A percentile compares a stretch with the other conserved stretches of the same genome.
These are phyloP conservation scores for Charaxes varanes DNA, from an alignment of 1,140 invertebrate genomes.

Conservation along the genomic window DNA sequence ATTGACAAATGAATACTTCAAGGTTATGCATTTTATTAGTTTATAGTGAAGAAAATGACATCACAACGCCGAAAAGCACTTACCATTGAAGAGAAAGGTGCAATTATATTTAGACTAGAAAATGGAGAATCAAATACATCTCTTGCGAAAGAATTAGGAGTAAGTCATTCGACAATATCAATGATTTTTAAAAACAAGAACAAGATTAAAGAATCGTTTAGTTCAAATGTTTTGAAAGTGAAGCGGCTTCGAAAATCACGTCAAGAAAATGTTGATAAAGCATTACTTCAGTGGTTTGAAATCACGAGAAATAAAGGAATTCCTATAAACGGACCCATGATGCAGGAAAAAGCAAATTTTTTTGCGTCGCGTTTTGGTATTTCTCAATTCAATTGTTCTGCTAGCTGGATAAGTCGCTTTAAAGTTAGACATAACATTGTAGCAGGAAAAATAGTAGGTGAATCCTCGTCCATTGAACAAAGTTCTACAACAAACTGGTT, in stretches of 20 bases:
- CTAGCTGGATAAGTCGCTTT: constrained; percentile 30
- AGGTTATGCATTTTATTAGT: no score
- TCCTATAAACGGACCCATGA: constrained; percentile 27
- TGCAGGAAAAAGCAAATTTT: constrained; percentile 30
- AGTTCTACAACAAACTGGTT: no score
- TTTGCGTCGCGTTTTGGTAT: constrained; percentile 26
- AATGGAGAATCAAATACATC: constrained; percentile 27
- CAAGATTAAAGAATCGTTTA: constrained; percentile 29
- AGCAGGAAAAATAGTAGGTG: constrained; percentile 12
- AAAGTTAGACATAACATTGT: constrained; percentile 16
- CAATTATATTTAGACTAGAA: constrained; percentile 31
- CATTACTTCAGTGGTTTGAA: constrained; percentile 28
- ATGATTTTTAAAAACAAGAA: constrained; percentile 30
- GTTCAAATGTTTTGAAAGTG: constrained; percentile 31
- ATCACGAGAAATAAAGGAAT: constrained; percentile 26
- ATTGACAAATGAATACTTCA: no score
- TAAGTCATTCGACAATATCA: constrained; percentile 38
- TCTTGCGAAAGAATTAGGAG: constrained; percentile 27
- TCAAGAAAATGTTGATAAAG: constrained; percentile 24
- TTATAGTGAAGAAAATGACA: no score
- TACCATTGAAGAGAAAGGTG: constrained; percentile 28
- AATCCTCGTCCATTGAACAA: no score
- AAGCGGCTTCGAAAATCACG: constrained; percentile 25
- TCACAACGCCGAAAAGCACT: constrained; percentile 25
- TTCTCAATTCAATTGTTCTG: constrained; percentile 27